phyloP scores from a whole-genome alignment of 2,797 vertebrate genomes.

The Apodemus agrarius region DNA sequence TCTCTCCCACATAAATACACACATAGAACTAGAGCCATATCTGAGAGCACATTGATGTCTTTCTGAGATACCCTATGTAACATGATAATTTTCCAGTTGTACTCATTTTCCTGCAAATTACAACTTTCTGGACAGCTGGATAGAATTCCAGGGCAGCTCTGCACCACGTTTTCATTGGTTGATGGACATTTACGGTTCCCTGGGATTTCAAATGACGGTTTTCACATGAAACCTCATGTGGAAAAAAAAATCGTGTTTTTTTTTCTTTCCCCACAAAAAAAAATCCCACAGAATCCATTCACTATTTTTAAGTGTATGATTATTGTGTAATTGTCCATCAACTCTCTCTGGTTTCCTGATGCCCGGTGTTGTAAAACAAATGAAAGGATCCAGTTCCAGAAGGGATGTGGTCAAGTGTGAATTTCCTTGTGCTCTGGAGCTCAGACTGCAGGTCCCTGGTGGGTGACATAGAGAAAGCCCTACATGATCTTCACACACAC shows the following conservation, averaged over 20 bases:
- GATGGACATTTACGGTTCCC: background rate
- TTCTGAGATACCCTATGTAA: background rate
- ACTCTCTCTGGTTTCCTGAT: background rate
- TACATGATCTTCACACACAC: background rate
- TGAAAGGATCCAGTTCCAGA: background rate
- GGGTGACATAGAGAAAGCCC: background rate
- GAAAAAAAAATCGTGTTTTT: background rate
- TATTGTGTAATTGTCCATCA: constrained; percentile 23
- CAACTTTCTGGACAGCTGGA: background rate
- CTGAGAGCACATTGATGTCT: background rate
- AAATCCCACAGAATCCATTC: background rate
- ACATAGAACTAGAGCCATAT: background rate
- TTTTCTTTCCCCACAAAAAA: background rate
- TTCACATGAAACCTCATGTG: background rate
- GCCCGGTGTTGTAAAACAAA: constrained; percentile 9
- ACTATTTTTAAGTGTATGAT: constrained; percentile 33
- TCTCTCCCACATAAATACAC: background rate
- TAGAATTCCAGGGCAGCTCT: background rate
- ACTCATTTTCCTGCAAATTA: background rate
- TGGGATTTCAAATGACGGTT: background rate
- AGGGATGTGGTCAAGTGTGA: background rate
- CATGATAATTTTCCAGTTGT: background rate
- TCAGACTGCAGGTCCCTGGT: background rate
- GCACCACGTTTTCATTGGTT: background rate
- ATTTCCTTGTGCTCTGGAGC: background rate